Evolutionary conservation across 2,797 vertebrate species (phyloP).

Genomic region (Clarias fuscus): DNA sequence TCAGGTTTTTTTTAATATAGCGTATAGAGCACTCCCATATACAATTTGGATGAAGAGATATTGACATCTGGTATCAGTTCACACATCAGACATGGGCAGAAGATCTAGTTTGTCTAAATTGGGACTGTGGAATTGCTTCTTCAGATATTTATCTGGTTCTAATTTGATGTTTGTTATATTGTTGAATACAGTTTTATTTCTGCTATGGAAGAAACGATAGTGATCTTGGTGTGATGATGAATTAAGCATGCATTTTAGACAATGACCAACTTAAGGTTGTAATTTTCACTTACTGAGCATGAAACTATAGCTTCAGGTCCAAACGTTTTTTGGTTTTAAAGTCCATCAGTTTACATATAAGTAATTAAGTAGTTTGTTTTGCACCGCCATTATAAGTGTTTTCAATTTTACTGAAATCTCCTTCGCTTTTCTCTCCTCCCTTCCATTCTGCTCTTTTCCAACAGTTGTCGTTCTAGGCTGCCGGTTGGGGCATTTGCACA

Average conservation of each 20-base stretch:
- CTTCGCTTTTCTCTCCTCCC: neutral
- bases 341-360: neutral
- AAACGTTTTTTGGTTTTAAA: neutral
- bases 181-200: no score
- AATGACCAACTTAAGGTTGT: neutral
- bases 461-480: constrained; percentile 48
- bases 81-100: neutral
- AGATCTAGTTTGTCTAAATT: neutral
- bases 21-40: neutral
- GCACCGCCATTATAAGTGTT: neutral
- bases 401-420: neutral
- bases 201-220: neutral
- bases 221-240: neutral
- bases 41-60: neutral
- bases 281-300: neutral
- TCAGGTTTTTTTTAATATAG: neutral
- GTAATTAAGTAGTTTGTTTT: neutral
- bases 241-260: neutral
- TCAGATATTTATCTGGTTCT: neutral
- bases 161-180: neutral
- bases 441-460: neutral
- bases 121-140: neutral
- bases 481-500: constrained; percentile 56
- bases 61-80: neutral
- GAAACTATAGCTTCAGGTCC: neutral